Evolutionary conservation across 2,113 vertebrate species (phyloP).

Genomic region (Paradoxurus hermaphroditus): DNA sequence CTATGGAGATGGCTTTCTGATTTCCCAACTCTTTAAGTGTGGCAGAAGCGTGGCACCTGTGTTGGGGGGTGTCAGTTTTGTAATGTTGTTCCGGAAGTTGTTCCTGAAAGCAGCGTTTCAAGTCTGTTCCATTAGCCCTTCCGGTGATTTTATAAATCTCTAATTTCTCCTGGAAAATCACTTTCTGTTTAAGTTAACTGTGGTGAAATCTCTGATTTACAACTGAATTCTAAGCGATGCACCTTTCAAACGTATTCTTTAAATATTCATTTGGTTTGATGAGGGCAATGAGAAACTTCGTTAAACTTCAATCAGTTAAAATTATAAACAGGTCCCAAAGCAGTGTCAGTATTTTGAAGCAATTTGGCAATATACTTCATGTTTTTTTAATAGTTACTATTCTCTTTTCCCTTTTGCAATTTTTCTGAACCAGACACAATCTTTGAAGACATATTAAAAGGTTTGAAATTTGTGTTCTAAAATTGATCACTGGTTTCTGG

Average conservation of each 20-base stretch:
- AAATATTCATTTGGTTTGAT: slow-evolving; percentile 10
- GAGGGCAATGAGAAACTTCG: neutral
- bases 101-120: neutral
- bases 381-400: neutral
- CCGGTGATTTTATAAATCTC: neutral
- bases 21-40: neutral
- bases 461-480: slow-evolving; percentile 13
- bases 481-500: neutral
- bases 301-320: slow-evolving; percentile 35
- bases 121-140: neutral
- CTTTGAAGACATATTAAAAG: neutral
- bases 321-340: neutral
- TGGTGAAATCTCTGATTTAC: slow-evolving; percentile 35
- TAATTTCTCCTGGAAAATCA: slow-evolving; percentile 1
- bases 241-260: neutral
- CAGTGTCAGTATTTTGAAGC: slow-evolving; percentile 36
- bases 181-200: slow-evolving; percentile 31
- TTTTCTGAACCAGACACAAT: neutral
- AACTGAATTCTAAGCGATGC: neutral
- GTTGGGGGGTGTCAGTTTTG: neutral
- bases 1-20: neutral
- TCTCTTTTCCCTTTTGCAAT: neutral
- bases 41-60: neutral
- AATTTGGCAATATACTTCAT: neutral
- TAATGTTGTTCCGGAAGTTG: neutral